phyloP scores from a whole-genome alignment of 1,140 invertebrate species.

The Drosophila pseudoobscura region DNA sequence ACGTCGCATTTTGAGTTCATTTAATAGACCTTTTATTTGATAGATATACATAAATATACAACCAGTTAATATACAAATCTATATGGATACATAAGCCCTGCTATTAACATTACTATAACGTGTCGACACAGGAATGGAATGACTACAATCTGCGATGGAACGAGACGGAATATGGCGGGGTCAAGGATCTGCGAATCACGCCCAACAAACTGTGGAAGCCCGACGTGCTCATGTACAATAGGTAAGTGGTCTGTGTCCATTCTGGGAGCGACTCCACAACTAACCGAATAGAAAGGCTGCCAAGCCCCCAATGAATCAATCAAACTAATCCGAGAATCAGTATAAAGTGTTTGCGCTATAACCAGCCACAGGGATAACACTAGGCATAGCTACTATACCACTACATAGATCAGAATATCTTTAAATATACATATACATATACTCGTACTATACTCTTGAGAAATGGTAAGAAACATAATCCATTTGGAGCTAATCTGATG shows the following conservation, averaged over 20 bases:
- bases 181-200: slow-evolving; percentile 96
- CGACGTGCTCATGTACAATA: slow-evolving; percentile 99
- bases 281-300: slow-evolving; percentile 48
- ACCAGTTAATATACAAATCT: not conserved
- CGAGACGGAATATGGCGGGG: slow-evolving; percentile 95
- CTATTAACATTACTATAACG: slow-evolving; percentile 29
- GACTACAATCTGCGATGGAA: slow-evolving; percentile 99
- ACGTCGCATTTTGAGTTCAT: slow-evolving; percentile 68
- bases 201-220: slow-evolving; percentile 98
- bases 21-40: slow-evolving; percentile 40
- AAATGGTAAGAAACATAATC: slow-evolving; percentile 44
- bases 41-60: slow-evolving; percentile 13
- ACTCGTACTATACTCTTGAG: slow-evolving; percentile 16
- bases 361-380: slow-evolving; percentile 23
- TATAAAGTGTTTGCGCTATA: slow-evolving; percentile 58
- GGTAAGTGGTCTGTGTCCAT: slow-evolving; percentile 86
- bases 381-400: slow-evolving; percentile 24
- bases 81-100: not conserved
- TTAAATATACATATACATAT: slow-evolving; percentile 30
- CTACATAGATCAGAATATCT: slow-evolving; percentile 18
- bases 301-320: slow-evolving; percentile 39
- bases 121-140: slow-evolving; percentile 94
- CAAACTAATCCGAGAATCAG: slow-evolving; percentile 44
- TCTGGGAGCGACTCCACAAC: slow-evolving; percentile 7
- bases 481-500: not conserved